Evolutionary conservation across 1,140 invertebrate genomes (phyloP).

Genomic region (Brachionus koreanus): DNA sequence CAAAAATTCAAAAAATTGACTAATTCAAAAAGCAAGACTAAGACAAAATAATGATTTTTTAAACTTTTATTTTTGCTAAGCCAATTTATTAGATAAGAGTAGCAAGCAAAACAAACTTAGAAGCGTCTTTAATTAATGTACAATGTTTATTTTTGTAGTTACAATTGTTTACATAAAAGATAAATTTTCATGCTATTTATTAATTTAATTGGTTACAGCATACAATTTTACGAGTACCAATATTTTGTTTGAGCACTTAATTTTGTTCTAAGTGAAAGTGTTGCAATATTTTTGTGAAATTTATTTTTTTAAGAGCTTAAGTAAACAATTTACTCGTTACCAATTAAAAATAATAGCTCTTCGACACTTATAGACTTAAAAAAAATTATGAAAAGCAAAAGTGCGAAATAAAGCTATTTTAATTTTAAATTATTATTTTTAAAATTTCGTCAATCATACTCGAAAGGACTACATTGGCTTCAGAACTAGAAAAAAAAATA

Average conservation of each 20-base stretch:
- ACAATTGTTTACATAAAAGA: neutral
- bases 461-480: slow-evolving; percentile 8
- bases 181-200: neutral
- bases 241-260: neutral
- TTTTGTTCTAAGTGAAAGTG: slow-evolving; percentile 11
- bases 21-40: too few relatives aligned
- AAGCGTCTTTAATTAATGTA: neutral
- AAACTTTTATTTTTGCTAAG: neutral
- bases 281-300: neutral
- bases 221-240: neutral
- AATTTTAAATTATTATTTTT: slow-evolving; percentile 16
- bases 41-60: too few relatives aligned
- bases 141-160: neutral
- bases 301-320: slow-evolving; percentile 12
- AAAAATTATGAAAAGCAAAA: neutral
- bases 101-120: neutral
- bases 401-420: neutral
- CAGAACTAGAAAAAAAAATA: neutral
- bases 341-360: neutral
- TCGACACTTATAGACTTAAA: neutral
- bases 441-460: slow-evolving; percentile 38
- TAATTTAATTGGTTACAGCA: neutral
- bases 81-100: neutral
- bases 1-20: too few relatives aligned
- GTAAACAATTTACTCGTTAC: slow-evolving; percentile 1